Base-by-base conservation (phyloP, 2,888 invertebrate genomes). In the Selenia dentaria region DNA sequence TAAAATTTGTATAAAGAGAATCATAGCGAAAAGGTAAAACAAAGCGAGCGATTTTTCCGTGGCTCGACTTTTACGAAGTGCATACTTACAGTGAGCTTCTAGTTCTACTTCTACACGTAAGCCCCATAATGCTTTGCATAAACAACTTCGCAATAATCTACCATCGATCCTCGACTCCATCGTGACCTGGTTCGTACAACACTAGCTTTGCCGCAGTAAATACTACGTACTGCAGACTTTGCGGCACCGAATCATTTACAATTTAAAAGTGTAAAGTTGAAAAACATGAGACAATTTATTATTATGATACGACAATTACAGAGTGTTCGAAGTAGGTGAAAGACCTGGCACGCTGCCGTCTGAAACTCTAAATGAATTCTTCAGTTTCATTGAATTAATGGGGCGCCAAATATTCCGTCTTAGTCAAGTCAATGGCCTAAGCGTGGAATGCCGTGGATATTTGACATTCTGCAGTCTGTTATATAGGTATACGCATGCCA, bases 141-240 rank as follows among this genome's bases (percentile, higher is more conserved):
- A 51, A 51, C 45, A 51, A 31, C 33, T 18, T 6, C 41, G 12
- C 45, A 27, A 26, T 41, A 37, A 41, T 45, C 22, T 43, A n/a
- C 34, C 40, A 51, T 51, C 41, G 41, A 45, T 45, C 50, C 40
- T 45, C 37, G 25, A 41, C 13, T 33, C 16, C 12, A 34, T 18
- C 34, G 41, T 51, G 50, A 51, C 50, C 45, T 45, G 44, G 34
- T 41, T 46, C 12, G 9, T 38, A 35, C 22, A 32, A 26, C 16
- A 25, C 27, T 32, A 40, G 37, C 32, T 33, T 32, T 13, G 22
- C 34, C 22, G 33, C 41, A 48, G 24, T 32, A 25, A 31, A 6
- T 24, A 29, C 27, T 32, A 32, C 9, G 26, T 9, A 16, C 28
- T 37, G 37, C 37, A 48, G 41, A 48, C 47, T 18, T 13, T 33